Base-by-base conservation (phyloP, 2,113 vertebrate genomes). In the Mesitornis unicolor region DNA sequence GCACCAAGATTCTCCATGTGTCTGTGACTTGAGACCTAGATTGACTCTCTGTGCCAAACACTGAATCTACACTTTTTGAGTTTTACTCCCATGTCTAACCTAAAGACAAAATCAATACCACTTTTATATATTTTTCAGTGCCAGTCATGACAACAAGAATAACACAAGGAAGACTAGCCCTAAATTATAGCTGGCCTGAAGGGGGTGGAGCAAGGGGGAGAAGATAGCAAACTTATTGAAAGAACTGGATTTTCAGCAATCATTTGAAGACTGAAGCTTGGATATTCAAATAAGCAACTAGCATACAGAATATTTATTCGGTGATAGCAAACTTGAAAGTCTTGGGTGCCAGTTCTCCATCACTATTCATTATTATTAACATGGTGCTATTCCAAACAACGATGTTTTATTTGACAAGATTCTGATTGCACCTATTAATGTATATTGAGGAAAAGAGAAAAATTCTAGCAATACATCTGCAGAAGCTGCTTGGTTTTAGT, bases 141-240 rank as follows among this genome's bases (percentile, higher is more conserved):
- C 7, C 43, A 73, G 8, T 10, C 13, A 24, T 21, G n/a, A 74
- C 36, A 74, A 47, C 2, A 76, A 83, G 13, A 56, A 10, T 60
- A 79, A 88, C 10, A 80, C 35, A 60, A 26, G n/a, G 84, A 76
- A 94, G 13, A 7, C 31, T 43, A 53, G 3, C 2, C 16, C 7
- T 33, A n/a, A 61, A 5, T 3, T n/a, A 42, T 6, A 40, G 22
- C 5, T 18, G 10, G 3, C 4, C n/a, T 73, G n/a, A 25, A 42
- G 4, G 2, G 38, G 5, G 3, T 1, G 50, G 60, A 56, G 4
- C 2, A 35, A 3, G 3, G 0, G 45, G 60, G 50, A 47, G 20
- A 45, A 38, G 1, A 24, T 60, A 36, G 25, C 1, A 1, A 59
- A 68, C 5, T 0, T 60, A 36, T 33, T 65, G 60, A 65, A 85